These are phyloP conservation scores for Nannoperca obscura DNA, from an alignment of 2,797 vertebrate species.

Conservation along the genomic window DNA sequence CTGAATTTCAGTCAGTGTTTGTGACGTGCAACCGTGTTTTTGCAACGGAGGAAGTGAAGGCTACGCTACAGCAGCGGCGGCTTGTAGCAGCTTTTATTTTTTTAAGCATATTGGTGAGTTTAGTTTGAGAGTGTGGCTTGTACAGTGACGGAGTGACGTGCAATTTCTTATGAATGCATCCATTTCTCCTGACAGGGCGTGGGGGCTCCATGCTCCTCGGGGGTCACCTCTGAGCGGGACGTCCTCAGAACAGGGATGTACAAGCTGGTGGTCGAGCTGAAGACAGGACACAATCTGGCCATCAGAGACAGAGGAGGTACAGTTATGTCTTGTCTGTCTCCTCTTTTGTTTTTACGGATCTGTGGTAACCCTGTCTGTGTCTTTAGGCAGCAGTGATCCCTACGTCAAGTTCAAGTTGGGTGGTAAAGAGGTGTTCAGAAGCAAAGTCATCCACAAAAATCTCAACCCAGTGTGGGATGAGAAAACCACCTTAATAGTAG, in stretches of 20 bases:
- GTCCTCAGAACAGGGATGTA: conserved; percentile 84
- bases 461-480: conserved; percentile 97
- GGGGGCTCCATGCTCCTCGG: conserved; percentile 62
- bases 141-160: too few relatives aligned
- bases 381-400: conserved; percentile 92
- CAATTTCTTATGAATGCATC: not conserved
- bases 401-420: conserved; percentile 95
- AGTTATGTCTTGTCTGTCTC: not conserved
- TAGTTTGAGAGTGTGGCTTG: not conserved
- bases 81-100: not conserved
- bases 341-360: not conserved
- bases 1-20: conserved; percentile 12
- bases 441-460: conserved; percentile 93
- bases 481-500: conserved; percentile 84
- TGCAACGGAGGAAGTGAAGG: not conserved
- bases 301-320: conserved; percentile 92
- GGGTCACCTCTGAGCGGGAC: conserved; percentile 76
- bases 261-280: conserved; percentile 91
- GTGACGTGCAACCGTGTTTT: not conserved
- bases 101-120: conserved; percentile 39
- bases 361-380: not conserved
- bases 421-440: conserved; percentile 93
- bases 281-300: conserved; percentile 91
- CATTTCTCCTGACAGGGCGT: conserved; percentile 74
- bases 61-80: not conserved